Evolutionary conservation across 1,140 invertebrate genomes (phyloP).

Genomic region (Sminthurinus signatus): DNA sequence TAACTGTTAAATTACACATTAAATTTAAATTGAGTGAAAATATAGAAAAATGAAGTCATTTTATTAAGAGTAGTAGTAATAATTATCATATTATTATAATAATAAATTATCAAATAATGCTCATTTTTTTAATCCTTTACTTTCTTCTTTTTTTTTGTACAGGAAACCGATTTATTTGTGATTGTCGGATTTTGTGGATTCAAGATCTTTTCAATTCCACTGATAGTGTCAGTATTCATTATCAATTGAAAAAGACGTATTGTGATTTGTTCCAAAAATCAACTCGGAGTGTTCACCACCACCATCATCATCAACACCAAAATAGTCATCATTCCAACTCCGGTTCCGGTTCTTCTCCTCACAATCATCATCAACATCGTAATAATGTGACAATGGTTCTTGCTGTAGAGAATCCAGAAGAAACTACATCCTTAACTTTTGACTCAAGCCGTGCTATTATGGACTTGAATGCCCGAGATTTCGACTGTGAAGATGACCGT

Average conservation of each 20-base stretch:
- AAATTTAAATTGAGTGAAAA: too few species aligned
- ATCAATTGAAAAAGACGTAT: slow-evolving; percentile 58
- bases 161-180: slow-evolving; percentile 72
- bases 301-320: background rate
- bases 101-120: background rate
- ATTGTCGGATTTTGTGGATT: slow-evolving; percentile 70
- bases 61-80: too few species aligned
- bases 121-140: background rate
- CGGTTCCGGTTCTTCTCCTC: background rate
- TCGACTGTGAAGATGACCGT: slow-evolving; percentile 23
- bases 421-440: slow-evolving; percentile 23
- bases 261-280: slow-evolving; percentile 55
- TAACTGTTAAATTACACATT: too few species aligned
- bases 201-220: slow-evolving; percentile 64
- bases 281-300: slow-evolving; percentile 35
- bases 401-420: slow-evolving; percentile 11
- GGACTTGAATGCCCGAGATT: slow-evolving; percentile 16
- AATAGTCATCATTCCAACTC: background rate
- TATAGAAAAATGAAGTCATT: too few species aligned
- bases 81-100: too few species aligned
- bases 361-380: background rate
- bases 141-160: slow-evolving; percentile 41
- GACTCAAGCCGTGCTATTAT: slow-evolving; percentile 11
- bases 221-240: slow-evolving; percentile 58
- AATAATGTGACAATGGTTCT: slow-evolving; percentile 15